phyloP scores from a whole-genome alignment of 2,888 invertebrate species.

The Catocala sponsa region DNA sequence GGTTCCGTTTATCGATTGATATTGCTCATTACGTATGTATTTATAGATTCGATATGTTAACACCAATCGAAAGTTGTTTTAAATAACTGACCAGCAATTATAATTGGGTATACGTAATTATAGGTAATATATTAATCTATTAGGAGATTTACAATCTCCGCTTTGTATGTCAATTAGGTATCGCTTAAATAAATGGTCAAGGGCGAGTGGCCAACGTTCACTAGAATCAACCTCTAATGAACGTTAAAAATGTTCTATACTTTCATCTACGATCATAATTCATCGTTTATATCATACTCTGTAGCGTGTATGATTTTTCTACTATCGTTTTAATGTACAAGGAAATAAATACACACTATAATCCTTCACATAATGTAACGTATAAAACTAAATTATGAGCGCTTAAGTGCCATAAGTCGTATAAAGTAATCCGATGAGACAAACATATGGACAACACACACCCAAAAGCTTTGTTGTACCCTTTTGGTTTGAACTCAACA shows the following conservation, averaged over 20 bases:
- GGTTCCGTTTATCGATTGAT: conserved; percentile 21
- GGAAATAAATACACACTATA: conserved; percentile 17
- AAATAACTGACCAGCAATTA: conserved; percentile 21
- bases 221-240: conserved; percentile 28
- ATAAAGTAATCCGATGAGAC: conserved; percentile 48
- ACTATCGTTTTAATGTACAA: conserved; percentile 4
- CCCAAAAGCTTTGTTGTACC: conserved; percentile 38
- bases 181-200: conserved; percentile 40
- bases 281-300: background rate
- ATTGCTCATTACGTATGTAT: conserved; percentile 27
- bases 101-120: conserved; percentile 35
- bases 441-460: conserved; percentile 52
- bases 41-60: conserved; percentile 31
- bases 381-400: conserved; percentile 45
- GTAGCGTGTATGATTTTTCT: conserved; percentile 6
- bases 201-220: conserved; percentile 31
- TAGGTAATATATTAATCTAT: conserved; percentile 35
- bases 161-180: conserved; percentile 32
- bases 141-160: conserved; percentile 34
- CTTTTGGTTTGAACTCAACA: conserved; percentile 39
- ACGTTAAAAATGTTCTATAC: conserved; percentile 1
- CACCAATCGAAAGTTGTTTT: conserved; percentile 44
- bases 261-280: conserved; percentile 2
- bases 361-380: conserved; percentile 30
- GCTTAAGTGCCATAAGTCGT: conserved; percentile 31